These are phyloP conservation scores for Sarcophaga subvicina DNA, from an alignment of 2,888 invertebrate species.

Conservation along the genomic window DNA sequence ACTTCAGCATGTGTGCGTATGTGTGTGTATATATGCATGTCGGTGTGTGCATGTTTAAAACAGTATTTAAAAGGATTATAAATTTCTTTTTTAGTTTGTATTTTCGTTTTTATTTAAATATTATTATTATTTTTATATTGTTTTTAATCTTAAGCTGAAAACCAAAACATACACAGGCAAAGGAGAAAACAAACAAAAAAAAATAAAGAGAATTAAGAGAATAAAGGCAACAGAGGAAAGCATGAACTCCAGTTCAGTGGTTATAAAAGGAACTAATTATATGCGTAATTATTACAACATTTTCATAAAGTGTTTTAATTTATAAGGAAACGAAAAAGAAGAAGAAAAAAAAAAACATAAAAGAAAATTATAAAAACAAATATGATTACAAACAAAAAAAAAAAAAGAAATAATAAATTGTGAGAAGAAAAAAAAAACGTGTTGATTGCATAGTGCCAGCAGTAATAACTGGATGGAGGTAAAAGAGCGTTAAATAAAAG, in stretches of 20 bases:
- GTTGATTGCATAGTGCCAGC: too few species aligned
- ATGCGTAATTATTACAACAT: slow-evolving; percentile 60
- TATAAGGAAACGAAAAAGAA: not conserved
- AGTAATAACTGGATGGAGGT: too few species aligned
- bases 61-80: slow-evolving; percentile 35
- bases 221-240: not conserved
- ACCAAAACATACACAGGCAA: not conserved
- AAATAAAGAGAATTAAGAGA: too few species aligned
- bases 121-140: not conserved
- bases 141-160: not conserved
- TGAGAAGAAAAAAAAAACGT: too few species aligned
- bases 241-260: slow-evolving; percentile 23
- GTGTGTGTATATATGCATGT: not conserved
- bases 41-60: slow-evolving; percentile 14
- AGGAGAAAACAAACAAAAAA: too few species aligned
- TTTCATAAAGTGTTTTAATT: slow-evolving; percentile 47
- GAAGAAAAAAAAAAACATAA: not conserved
- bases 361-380: slow-evolving; percentile 23
- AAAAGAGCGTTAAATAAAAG: too few species aligned
- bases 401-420: too few species aligned
- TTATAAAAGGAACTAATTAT: slow-evolving; percentile 60
- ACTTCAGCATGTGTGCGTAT: not conserved
- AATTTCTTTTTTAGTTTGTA: not conserved
- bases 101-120: not conserved
- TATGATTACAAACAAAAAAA: not conserved